A percentile compares a stretch with the other conserved stretches of the same genome.
phyloP scores from a whole-genome alignment of 2,113 vertebrate genomes.

The Petrocephalus zakoni region DNA sequence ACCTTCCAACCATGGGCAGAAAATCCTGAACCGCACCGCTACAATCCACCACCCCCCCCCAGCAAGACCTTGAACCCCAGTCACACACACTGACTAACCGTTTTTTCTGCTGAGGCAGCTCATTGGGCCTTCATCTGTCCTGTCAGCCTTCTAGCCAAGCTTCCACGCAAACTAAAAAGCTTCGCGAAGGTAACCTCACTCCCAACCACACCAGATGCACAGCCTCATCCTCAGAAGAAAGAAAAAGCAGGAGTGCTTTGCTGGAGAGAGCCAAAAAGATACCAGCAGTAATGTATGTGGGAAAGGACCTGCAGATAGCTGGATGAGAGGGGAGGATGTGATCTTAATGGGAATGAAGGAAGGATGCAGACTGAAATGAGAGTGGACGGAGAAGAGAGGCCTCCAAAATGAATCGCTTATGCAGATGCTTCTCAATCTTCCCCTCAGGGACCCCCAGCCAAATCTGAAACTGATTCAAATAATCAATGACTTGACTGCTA shows the following conservation, averaged over 20 bases:
- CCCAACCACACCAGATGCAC: not conserved
- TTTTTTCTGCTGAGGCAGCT: not conserved
- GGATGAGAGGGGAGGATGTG: not conserved
- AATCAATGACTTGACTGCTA: not conserved
- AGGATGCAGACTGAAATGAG: not conserved
- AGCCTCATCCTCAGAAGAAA: not conserved
- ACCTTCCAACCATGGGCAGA: not conserved
- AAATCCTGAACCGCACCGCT: not conserved
- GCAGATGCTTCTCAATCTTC: not conserved
- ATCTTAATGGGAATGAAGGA: not conserved
- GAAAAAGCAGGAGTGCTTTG: not conserved
- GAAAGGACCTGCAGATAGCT: not conserved
- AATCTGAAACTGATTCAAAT: not conserved
- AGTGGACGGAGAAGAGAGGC: not conserved
- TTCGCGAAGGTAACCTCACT: not conserved
- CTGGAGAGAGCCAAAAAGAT: not conserved
- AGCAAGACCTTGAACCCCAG: not conserved
- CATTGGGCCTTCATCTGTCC: not conserved
- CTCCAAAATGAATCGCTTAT: not conserved
- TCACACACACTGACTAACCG: not conserved
- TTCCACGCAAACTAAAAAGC: not conserved
- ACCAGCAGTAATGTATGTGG: not conserved
- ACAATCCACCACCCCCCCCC: not conserved
- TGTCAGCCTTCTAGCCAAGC: not conserved
- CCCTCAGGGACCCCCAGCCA: not conserved